A percentile compares a stretch with the other conserved stretches of the same genome.
These are phyloP conservation scores for Malurus alboscapulatus DNA, from an alignment of 2,113 vertebrate species.

Conservation along the genomic window DNA sequence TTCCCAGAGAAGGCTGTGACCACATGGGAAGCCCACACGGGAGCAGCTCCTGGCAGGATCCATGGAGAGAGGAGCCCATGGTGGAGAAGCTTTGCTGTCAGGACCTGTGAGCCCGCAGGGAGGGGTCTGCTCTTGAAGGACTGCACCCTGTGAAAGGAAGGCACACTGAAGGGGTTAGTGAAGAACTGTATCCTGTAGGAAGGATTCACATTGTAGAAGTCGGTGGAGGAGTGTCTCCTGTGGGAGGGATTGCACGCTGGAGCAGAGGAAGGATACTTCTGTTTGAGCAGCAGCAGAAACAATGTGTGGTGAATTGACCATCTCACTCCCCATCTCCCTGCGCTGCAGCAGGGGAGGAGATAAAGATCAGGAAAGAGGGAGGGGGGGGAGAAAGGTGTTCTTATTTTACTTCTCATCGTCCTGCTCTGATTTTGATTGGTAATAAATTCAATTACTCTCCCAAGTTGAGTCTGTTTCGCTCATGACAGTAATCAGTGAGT, in stretches of 20 bases:
- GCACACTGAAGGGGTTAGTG: accelerated
- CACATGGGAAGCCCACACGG: not conserved
- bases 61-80: accelerated
- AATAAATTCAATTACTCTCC: not conserved
- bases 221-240: not conserved
- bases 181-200: not conserved
- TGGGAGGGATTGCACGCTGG: accelerated
- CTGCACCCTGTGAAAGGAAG: not conserved
- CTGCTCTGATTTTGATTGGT: not conserved
- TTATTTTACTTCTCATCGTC: not conserved
- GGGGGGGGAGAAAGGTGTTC: not conserved
- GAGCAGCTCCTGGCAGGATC: not conserved
- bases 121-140: not conserved
- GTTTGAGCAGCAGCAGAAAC: not conserved
- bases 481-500: not conserved
- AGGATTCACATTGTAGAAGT: not conserved
- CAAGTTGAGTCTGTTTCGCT: not conserved
- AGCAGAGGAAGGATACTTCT: not conserved
- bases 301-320: accelerated
- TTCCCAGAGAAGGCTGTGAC: not conserved
- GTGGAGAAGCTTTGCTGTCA: not conserved
- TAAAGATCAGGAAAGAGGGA: accelerated
- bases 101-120: accelerated
- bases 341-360: accelerated
- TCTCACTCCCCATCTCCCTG: accelerated